These are phyloP conservation scores for Antheraea pernyi DNA, from an alignment of 1,140 invertebrate genomes.

Conservation along the genomic window DNA sequence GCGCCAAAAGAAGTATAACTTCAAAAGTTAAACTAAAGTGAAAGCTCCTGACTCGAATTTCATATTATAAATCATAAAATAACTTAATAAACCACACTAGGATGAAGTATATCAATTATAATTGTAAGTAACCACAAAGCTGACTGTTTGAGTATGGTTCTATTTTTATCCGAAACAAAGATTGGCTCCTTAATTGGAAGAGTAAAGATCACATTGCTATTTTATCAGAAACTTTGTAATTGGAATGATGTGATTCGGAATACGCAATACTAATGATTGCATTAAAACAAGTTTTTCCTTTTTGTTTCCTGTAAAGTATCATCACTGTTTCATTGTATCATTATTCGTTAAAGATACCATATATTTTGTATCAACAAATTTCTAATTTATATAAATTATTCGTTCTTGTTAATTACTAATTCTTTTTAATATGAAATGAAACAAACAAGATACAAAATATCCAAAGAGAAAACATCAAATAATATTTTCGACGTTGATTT, in stretches of 20 bases:
- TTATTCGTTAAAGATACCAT: too few species aligned
- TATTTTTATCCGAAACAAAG: constrained; percentile 1
- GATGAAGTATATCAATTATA: background rate
- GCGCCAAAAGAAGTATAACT: too few species aligned
- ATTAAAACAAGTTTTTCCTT: background rate
- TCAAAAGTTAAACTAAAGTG: too few species aligned
- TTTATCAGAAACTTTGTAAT: background rate
- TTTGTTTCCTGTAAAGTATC: background rate
- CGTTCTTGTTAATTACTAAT: too few species aligned
- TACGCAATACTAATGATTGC: too few species aligned
- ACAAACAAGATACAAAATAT: too few species aligned
- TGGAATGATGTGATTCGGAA: background rate
- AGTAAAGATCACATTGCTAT: background rate
- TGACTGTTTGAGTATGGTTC: background rate
- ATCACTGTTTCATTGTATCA: background rate
- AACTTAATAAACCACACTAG: too few species aligned
- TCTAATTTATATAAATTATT: background rate
- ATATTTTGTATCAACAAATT: too few species aligned
- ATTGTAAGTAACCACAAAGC: background rate
- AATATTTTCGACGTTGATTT: background rate
- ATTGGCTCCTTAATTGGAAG: background rate
- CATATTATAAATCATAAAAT: too few species aligned
- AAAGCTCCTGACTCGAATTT: too few species aligned
- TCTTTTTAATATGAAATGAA: background rate
- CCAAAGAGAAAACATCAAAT: too few species aligned